phyloP scores from a whole-genome alignment of 2,113 vertebrate genomes.

The Antechinus flavipes region DNA sequence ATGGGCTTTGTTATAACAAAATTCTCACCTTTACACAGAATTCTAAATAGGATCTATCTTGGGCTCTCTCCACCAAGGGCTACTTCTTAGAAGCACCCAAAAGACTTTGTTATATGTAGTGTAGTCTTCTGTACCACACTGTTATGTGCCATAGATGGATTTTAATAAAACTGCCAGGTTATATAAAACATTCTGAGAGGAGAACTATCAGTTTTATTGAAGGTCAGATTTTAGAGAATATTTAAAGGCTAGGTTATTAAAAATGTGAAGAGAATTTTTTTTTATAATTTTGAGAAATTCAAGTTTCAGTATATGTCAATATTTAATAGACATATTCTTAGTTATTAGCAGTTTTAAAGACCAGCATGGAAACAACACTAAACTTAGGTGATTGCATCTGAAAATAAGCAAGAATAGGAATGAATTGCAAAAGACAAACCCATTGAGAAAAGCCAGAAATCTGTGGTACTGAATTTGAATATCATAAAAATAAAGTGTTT shows the following conservation, averaged over 20 bases:
- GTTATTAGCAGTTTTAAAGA: not conserved
- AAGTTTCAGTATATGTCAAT: constrained; percentile 40
- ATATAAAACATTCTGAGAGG: not conserved
- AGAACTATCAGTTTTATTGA: not conserved
- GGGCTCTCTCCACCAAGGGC: constrained; percentile 8
- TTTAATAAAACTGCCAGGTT: not conserved
- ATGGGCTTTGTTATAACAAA: constrained; percentile 35
- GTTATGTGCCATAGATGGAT: not conserved
- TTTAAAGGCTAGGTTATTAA: not conserved
- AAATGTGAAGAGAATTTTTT: constrained; percentile 16
- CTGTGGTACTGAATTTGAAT: constrained; percentile 12
- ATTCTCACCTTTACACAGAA: constrained; percentile 40
- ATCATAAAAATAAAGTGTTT: not conserved
- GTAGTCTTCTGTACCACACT: not conserved
- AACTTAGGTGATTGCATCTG: constrained; percentile 22
- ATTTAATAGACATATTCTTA: constrained; percentile 36
- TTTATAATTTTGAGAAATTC: constrained; percentile 49
- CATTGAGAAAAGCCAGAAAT: constrained; percentile 20
- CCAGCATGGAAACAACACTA: not conserved
- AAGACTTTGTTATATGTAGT: not conserved
- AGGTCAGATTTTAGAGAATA: not conserved
- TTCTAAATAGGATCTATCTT: constrained; percentile 50
- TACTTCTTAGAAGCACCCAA: not conserved
- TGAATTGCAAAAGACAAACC: constrained; percentile 19
- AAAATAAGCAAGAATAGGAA: constrained; percentile 43